Conservation (phyloP, 64 coral and sea anemone genomes). For the Dendrophyllia cribrosa region DNA sequence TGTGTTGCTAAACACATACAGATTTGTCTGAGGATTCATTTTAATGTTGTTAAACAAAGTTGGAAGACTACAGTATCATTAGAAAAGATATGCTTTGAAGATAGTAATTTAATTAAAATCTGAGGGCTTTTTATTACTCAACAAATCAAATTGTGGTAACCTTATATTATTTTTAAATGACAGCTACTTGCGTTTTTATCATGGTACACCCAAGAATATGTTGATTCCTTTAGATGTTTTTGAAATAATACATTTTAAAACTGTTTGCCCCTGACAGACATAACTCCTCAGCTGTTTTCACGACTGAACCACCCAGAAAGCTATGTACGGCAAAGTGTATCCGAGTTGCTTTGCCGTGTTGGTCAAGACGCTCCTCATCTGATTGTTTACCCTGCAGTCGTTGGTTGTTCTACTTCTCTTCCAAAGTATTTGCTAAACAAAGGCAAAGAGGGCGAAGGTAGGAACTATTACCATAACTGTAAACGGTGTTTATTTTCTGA, state of each 20-base stretch:
- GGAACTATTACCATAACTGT: too few relatives aligned
- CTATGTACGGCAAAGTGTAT: constrained; percentile 95
- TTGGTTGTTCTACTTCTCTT: constrained; percentile 84
- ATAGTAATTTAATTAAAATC: too few relatives aligned
- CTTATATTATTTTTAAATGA: too few relatives aligned
- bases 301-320: constrained; percentile 95
- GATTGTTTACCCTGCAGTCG: constrained; percentile 96
- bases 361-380: constrained; percentile 95
- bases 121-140: too few relatives aligned
- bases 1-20: too few relatives aligned
- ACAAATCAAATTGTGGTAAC: too few relatives aligned
- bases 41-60: too few relatives aligned
- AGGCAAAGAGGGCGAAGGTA: constrained; percentile 82
- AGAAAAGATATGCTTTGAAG: too few relatives aligned
- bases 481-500: background rate
- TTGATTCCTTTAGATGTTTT: background rate
- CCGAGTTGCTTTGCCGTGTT: constrained; percentile 96
- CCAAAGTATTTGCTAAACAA: constrained; percentile 74
- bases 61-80: too few relatives aligned
- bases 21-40: too few relatives aligned
- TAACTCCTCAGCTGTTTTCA: constrained; percentile 97
- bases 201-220: too few relatives aligned
- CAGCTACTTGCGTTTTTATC: too few relatives aligned
- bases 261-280: constrained; percentile 46
- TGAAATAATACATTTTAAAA: background rate